Base-by-base conservation (phyloP, 2,888 invertebrate genomes). In the Gymnosoma rotundatum region DNA sequence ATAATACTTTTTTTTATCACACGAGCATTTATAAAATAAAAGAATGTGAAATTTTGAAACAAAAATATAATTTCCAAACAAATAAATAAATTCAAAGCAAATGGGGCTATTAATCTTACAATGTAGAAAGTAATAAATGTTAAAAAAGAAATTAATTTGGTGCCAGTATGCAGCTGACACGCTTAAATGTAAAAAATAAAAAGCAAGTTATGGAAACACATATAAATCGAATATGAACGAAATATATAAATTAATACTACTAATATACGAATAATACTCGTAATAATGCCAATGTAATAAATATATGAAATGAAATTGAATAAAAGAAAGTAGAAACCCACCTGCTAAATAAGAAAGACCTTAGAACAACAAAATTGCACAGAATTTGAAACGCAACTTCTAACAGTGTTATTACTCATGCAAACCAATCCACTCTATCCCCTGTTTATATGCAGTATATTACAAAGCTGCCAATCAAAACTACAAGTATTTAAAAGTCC, bases 111-210 rank as follows among this genome's bases (percentile, higher is more conserved):
- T 18, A 42, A 20, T 16, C 63, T 64, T 56, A 64, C 21, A 58
- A 50, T 36, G 18, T 58, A 12, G 4, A 48, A 52, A 21, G 20
- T 50, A 48, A 60, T 66, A 50, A 72, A 72, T 72, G 60, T 63
- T 50, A 69, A 79, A 75, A 16, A 48, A 38, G 12, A 48, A 48
- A 14, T 48, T 48, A 48, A 48, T 14, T 76, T 58, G 18, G 76
- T 80, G 56, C 83, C 83, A 83, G 67, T 42, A 21, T 58, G 61
- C 67, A 75, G 61, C 72, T 83, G 83, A 58, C 61, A 83, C 83
- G 58, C 72, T 32, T 45, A 9, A 21, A 60, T 60, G 56, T 48
- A 61, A 48, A 66, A 66, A 42, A n/a, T 14, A 21, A 42, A 10
- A 20, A 52, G 32, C 21, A 32, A 45, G 36, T 45, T 12, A 20